These are phyloP conservation scores for Ptychobarbus kaznakovi DNA, from an alignment of 2,797 vertebrate species.

Conservation along the genomic window DNA sequence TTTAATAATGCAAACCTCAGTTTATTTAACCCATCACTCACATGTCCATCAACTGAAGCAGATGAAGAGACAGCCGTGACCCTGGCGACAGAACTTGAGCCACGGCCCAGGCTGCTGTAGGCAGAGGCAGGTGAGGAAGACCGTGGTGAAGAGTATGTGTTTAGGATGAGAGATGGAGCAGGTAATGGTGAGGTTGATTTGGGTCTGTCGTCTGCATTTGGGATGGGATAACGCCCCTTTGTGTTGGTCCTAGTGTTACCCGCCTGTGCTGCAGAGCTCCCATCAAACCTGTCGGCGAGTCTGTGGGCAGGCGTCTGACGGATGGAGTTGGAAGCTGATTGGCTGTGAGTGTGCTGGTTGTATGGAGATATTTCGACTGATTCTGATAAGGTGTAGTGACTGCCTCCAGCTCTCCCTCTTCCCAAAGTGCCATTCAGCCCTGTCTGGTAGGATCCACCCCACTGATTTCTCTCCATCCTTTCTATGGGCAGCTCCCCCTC, in stretches of 20 bases:
- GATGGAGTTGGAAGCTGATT: conserved; percentile 69
- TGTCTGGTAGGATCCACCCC: conserved; percentile 67
- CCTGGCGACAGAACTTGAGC: conserved; percentile 57
- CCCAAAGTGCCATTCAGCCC: conserved; percentile 70
- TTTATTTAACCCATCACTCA: conserved; percentile 61
- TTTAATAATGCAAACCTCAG: not conserved
- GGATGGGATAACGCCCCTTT: conserved; percentile 66
- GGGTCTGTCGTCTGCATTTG: conserved; percentile 62
- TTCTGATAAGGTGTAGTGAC: conserved; percentile 54
- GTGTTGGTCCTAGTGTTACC: conserved; percentile 24
- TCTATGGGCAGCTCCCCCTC: conserved; percentile 44
- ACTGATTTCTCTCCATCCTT: conserved; percentile 61
- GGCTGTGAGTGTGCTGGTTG: conserved; percentile 43
- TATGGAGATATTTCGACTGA: conserved; percentile 32
- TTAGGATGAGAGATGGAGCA: conserved; percentile 49
- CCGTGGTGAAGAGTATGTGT: conserved; percentile 65
- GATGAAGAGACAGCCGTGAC: conserved; percentile 53
- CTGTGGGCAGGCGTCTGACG: conserved; percentile 79
- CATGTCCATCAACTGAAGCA: conserved; percentile 58
- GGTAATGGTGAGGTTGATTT: conserved; percentile 59
- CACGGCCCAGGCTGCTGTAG: conserved; percentile 64
- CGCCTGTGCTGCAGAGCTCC: conserved; percentile 50
- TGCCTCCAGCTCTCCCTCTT: conserved; percentile 56
- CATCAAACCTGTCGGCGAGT: conserved; percentile 70
- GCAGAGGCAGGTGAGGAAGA: conserved; percentile 69